A percentile compares a stretch with the other conserved stretches of the same genome.
Evolutionary conservation across 2,113 vertebrate species (phyloP).

Genomic region (Hemiprocne comata): DNA sequence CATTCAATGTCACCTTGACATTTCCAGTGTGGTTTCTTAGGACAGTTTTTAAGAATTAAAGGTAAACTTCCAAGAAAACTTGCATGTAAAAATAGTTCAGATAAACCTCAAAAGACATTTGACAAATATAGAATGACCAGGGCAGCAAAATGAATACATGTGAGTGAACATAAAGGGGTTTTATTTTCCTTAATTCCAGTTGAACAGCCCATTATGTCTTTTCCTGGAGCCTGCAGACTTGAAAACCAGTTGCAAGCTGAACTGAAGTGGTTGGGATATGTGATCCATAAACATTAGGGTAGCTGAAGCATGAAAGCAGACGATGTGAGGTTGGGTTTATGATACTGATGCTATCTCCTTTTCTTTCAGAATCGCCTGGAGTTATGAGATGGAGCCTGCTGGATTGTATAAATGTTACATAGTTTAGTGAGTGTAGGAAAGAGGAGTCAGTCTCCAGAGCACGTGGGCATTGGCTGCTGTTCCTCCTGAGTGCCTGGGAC

Average conservation of each 20-base stretch:
- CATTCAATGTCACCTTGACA: not conserved
- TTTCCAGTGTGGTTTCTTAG: not conserved
- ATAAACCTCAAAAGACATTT: slow-evolving; percentile 21
- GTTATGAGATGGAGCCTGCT: slow-evolving; percentile 47
- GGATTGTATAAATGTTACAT: slow-evolving; percentile 45
- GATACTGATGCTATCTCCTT: slow-evolving; percentile 39
- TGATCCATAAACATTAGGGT: slow-evolving; percentile 47
- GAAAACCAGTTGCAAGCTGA: not conserved
- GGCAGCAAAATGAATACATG: slow-evolving; percentile 31
- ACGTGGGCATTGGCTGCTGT: not conserved
- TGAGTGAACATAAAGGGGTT: slow-evolving; percentile 19
- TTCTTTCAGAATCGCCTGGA: slow-evolving; percentile 32
- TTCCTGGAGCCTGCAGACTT: slow-evolving; percentile 21
- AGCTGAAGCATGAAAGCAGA: slow-evolving; percentile 60
- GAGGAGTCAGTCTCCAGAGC: not conserved
- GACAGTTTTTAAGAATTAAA: not conserved
- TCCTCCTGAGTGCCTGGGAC: not conserved
- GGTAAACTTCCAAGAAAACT: slow-evolving; percentile 12
- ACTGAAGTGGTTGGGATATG: slow-evolving; percentile 39
- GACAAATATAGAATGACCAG: slow-evolving; percentile 13
- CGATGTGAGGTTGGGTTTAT: slow-evolving; percentile 25
- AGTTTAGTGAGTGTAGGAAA: slow-evolving; percentile 57
- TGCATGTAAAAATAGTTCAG: slow-evolving; percentile 18
- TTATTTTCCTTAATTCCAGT: slow-evolving; percentile 46
- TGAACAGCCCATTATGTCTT: slow-evolving; percentile 41